These are phyloP conservation scores for Crossocerus cetratus DNA, from an alignment of 2,888 invertebrate genomes.

Conservation along the genomic window DNA sequence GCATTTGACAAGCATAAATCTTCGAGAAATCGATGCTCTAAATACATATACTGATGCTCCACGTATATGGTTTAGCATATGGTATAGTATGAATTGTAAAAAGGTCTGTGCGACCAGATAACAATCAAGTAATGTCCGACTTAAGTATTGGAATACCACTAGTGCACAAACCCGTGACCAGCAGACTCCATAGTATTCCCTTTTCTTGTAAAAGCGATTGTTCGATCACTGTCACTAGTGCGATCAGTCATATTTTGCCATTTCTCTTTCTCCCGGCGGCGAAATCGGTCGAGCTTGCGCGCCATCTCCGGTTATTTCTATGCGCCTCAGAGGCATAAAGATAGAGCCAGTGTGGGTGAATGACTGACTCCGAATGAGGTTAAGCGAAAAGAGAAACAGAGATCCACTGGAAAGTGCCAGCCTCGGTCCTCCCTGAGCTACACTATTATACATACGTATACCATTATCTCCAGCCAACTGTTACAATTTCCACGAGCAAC, in stretches of 20 bases:
- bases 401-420: slow-evolving; percentile 40
- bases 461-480: slow-evolving; percentile 46
- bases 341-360: neutral
- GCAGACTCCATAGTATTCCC: no score
- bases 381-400: slow-evolving; percentile 32
- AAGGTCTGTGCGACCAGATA: no score
- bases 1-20: slow-evolving; percentile 27
- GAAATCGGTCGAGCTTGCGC: slow-evolving; percentile 5
- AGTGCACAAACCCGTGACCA: no score
- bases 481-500: neutral
- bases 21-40: slow-evolving; percentile 34
- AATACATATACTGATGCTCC: neutral
- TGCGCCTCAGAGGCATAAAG: neutral
- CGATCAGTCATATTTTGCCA: slow-evolving; percentile 34
- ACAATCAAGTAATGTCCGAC: no score
- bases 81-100: no score
- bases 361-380: neutral
- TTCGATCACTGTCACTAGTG: slow-evolving; percentile 6
- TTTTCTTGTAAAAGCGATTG: no score
- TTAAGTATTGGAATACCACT: no score
- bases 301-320: neutral
- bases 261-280: slow-evolving; percentile 13
- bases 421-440: slow-evolving; percentile 17
- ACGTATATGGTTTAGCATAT: neutral
- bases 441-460: slow-evolving; percentile 38